These are phyloP conservation scores for Idaea dimidiata DNA, from an alignment of 2,888 invertebrate species.

Conservation along the genomic window DNA sequence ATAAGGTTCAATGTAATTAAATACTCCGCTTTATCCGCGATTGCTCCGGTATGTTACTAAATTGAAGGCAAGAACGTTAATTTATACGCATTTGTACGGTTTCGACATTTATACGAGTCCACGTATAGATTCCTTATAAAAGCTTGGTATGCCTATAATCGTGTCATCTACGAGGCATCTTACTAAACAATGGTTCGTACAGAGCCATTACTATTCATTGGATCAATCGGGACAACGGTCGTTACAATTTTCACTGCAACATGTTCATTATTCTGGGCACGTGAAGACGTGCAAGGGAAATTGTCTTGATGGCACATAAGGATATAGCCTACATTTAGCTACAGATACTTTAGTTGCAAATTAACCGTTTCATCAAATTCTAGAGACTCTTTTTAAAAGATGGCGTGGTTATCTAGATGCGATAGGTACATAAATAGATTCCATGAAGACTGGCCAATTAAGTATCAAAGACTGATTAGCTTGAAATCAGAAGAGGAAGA, in stretches of 20 bases:
- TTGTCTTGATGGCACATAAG: slow-evolving; percentile 21
- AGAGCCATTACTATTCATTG: slow-evolving; percentile 73
- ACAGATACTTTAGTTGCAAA: not conserved
- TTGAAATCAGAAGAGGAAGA: too few species aligned
- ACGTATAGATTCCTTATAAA: slow-evolving; percentile 30
- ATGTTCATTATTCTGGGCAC: slow-evolving; percentile 36
- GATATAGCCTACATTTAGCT: slow-evolving; percentile 26
- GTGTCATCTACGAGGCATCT: slow-evolving; percentile 1
- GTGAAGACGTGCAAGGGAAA: slow-evolving; percentile 46
- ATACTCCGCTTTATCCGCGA: too few species aligned
- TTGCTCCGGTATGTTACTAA: not conserved
- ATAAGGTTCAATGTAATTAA: too few species aligned
- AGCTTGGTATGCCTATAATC: slow-evolving; percentile 29
- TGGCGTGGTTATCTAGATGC: too few species aligned
- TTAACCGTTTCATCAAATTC: not conserved
- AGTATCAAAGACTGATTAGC: too few species aligned
- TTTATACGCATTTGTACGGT: not conserved
- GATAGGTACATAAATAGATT: too few species aligned
- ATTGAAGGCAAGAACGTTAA: not conserved
- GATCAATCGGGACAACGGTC: slow-evolving; percentile 60
- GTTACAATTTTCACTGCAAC: slow-evolving; percentile 53
- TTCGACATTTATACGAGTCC: slow-evolving; percentile 10
- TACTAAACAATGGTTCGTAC: slow-evolving; percentile 45
- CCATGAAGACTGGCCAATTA: too few species aligned
- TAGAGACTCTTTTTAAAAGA: not conserved